Base-by-base conservation (phyloP, 2,888 invertebrate genomes). In the Tridacna gigas region DNA sequence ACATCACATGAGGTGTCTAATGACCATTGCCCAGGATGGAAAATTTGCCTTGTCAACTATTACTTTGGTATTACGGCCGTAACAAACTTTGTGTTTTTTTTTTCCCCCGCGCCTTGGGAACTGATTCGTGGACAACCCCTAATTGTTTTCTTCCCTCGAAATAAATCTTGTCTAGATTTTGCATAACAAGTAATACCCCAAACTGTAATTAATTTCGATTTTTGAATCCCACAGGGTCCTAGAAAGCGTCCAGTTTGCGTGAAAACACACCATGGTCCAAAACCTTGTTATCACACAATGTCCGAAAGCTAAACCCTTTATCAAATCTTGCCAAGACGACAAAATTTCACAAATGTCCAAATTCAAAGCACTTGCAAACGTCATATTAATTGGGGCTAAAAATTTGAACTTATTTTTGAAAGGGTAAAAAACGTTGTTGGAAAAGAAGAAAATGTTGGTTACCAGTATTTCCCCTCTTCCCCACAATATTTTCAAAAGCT, bases 121-220 rank as follows among this genome's bases (percentile, higher is more conserved):
- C 4, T 63, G 63, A 25, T 4, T 18, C 15, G n/a, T 63, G 63
- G 63, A 63, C 63, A 63, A n/a, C 25, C 26, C 13, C 63, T 63
- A 63, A 63, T 63, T 63, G 63, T 63, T 63, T 63, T 26, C 63
- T 22, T 63, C 25, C 22, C 63, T n/a, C 25, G 4, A 26, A 63
- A 63, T 63, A 63, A 63, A 63, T 63, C 63, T 25, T 63, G 63
- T 22, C 63, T 22, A 2, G 63, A n/a, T 26, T 63, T 63, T 63
- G 63, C 63, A 63, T 63, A 63, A 63, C 25, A 63, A 63, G 22
- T 63, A 22, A 25, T 63, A 18, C 63, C 63, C n/a, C n/a, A 22
- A 63, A 25, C 20, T 63, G 63, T 63, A 26, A 63, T 63, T 63
- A 63, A 63, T 63, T 63, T 63, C 63, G 63, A 63, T 26, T 63